Evolutionary conservation across 2,113 vertebrate species (phyloP).

Genomic region (Dicrurus megarhynchus): DNA sequence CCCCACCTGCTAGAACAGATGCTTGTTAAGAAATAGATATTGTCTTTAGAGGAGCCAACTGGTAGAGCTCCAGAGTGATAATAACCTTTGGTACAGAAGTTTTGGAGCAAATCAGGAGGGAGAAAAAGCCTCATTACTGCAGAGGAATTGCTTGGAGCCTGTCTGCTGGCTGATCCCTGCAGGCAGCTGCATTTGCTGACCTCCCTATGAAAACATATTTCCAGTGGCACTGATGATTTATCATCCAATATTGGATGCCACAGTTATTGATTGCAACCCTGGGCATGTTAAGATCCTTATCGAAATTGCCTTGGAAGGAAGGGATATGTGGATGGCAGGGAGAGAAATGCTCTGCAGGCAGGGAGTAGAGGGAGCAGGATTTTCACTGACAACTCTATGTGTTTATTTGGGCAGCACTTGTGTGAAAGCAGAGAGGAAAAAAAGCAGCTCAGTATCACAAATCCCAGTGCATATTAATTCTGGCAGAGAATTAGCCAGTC

Average conservation of each 20-base stretch:
- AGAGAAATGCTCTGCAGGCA: not conserved
- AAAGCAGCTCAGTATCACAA: not conserved
- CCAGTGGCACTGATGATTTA: not conserved
- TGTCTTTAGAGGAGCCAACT: conserved; percentile 11
- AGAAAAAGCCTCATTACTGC: conserved; percentile 18
- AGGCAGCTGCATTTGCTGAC: conserved; percentile 16
- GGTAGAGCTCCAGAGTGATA: conserved; percentile 1
- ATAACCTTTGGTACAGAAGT: conserved; percentile 32
- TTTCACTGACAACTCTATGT: not conserved
- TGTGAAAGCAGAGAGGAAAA: not conserved
- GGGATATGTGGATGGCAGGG: not conserved
- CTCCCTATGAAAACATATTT: conserved; percentile 13
- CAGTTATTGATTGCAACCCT: conserved; percentile 10
- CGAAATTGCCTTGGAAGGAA: not conserved
- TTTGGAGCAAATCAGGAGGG: not conserved
- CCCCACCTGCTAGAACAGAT: conserved; percentile 48
- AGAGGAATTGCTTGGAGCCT: not conserved
- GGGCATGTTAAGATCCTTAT: not conserved
- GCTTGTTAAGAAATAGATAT: conserved; percentile 31
- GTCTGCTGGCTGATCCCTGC: not conserved
- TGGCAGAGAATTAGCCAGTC: not conserved
- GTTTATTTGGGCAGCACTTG: not conserved
- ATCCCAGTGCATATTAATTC: not conserved
- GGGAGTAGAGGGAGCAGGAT: not conserved
- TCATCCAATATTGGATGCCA: not conserved